Evolutionary conservation across 1,140 invertebrate genomes (phyloP).

Genomic region (Gryon sp.): DNA sequence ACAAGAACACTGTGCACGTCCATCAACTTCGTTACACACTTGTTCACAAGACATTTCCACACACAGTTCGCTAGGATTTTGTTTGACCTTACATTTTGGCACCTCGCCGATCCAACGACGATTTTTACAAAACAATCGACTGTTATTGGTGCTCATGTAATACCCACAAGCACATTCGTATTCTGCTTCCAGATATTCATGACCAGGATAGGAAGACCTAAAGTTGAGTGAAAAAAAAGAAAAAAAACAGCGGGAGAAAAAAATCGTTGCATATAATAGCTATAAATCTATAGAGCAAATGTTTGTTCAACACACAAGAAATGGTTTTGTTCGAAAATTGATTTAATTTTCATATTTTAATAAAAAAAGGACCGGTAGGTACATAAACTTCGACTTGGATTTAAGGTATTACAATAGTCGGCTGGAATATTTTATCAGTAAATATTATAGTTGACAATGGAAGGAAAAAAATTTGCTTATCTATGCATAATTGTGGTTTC

Average conservation of each 20-base stretch:
- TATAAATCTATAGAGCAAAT: not conserved
- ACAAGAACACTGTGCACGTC: conserved; percentile 77
- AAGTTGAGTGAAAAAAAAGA: conserved; percentile 27
- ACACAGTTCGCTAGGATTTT: conserved; percentile 67
- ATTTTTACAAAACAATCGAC: conserved; percentile 72
- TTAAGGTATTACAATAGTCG: too few species aligned
- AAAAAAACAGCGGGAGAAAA: not conserved
- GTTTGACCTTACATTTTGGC: conserved; percentile 71
- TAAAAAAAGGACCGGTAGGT: too few species aligned
- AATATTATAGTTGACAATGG: too few species aligned
- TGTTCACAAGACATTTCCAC: conserved; percentile 75
- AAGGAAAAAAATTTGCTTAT: too few species aligned
- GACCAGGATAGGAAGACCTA: conserved; percentile 74
- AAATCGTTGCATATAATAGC: not conserved
- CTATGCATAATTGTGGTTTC: too few species aligned
- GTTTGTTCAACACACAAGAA: not conserved
- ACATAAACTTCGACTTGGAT: too few species aligned
- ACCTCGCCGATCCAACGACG: conserved; percentile 74
- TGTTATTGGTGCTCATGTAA: conserved; percentile 67
- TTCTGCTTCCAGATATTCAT: conserved; percentile 77
- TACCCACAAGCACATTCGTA: conserved; percentile 75
- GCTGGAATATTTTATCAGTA: too few species aligned
- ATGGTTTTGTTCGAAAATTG: not conserved
- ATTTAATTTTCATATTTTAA: not conserved
- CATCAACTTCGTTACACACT: conserved; percentile 77